Evolutionary conservation across 2,797 vertebrate species (phyloP).

Genomic region (Ctenopoma multispine): DNA sequence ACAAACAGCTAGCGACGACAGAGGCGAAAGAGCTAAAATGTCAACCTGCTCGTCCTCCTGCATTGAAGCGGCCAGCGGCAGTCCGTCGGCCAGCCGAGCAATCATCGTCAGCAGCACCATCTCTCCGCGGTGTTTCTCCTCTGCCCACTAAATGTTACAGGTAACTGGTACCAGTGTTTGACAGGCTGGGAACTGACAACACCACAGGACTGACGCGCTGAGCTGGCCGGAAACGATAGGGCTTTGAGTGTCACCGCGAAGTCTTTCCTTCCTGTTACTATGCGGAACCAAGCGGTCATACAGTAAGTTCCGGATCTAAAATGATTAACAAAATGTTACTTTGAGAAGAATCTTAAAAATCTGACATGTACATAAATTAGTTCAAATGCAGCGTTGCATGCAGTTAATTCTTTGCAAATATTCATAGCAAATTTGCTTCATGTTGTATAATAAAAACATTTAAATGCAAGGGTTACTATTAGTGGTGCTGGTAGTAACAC

Average conservation of each 20-base stretch:
- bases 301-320: constrained; percentile 66
- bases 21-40: constrained; percentile 1
- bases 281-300: neutral
- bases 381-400: too few relatives aligned
- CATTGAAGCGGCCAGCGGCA: constrained; percentile 96
- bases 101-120: constrained; percentile 99
- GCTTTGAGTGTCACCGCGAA: constrained; percentile 51
- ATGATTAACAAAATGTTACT: too few relatives aligned
- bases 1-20: constrained; percentile 6
- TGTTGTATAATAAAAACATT: too few relatives aligned
- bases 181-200: constrained; percentile 71
- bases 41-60: constrained; percentile 97
- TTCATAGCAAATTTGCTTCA: too few relatives aligned
- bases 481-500: too few relatives aligned
- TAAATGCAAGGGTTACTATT: too few relatives aligned
- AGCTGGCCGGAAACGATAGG: constrained; percentile 86
- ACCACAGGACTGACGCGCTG: constrained; percentile 81
- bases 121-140: constrained; percentile 37
- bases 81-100: constrained; percentile 94
- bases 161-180: constrained; percentile 26
- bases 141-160: constrained; percentile 11
- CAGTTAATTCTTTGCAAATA: too few relatives aligned
- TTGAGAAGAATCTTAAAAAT: too few relatives aligned
- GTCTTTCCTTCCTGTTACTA: constrained; percentile 8
- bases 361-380: too few relatives aligned